Evolutionary conservation across 1,140 invertebrate genomes (phyloP), one percentile per base, ranked within the genome.

Genomic region (Stenopsyche tienmushanensis): DNA sequence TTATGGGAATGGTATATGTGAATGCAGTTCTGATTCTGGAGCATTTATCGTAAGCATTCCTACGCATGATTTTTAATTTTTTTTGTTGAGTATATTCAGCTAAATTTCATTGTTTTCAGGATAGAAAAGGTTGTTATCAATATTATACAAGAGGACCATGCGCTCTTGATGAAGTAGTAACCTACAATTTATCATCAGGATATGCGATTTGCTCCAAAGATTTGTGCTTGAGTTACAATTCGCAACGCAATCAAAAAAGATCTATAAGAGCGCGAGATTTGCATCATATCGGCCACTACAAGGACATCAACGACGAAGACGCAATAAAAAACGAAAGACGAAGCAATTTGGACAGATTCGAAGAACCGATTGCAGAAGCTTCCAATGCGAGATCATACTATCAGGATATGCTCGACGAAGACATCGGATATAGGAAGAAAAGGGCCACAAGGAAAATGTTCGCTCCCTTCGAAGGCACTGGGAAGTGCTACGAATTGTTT

Each of bases 131-230:
- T n/a, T 60, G 57, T n/a, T 60, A 47, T 18, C 24, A 47, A 47
- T 60, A 47, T 49, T 60, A 60, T 60, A 41, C 45, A 47, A 41
- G 17, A 47, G 57, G 57, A 15, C 57, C 57, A 25, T 60, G 57
- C 21, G 17, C 1, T 0, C 7, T 2, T 0, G 15, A 26, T n/a
- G 8, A 60, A 60, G 42, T 60, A 5, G 42, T 60, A 9, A 60
- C 57, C 2, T 47, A 47, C 42, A 21, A 60, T 26, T 2, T 21
- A 18, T 1, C n/a, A 29, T 2, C 57, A 1, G 24, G 57, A 47
- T 24, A 47, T 20, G 57, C 57, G 0, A 17, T 60, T 7, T 60
- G 57, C 25, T 47, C 57, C 17, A 23, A 42, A 1, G 57, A 60
- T 15, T 42, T 42, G 24, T 60, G 57, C 17, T 47, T 47, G 20